A percentile compares a stretch with the other conserved stretches of the same genome.
phyloP scores from a whole-genome alignment of 1,140 invertebrate species.

The Maconellicoccus hirsutus region DNA sequence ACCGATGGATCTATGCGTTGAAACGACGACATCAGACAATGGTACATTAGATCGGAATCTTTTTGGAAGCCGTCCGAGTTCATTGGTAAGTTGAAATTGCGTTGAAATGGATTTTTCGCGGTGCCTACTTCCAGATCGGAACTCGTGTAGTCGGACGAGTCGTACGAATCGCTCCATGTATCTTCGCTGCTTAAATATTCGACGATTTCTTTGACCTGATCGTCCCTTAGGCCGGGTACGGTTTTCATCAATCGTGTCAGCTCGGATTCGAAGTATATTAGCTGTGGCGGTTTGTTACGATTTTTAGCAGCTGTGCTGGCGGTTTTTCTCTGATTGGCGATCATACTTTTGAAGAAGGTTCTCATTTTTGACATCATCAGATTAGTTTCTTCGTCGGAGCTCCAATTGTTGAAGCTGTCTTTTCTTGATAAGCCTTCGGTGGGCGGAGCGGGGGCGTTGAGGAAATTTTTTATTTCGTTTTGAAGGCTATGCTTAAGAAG shows the following conservation, averaged over 20 bases:
- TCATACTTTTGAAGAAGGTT: conserved; percentile 79
- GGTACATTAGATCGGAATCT: conserved; percentile 71
- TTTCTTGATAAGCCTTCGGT: conserved; percentile 49
- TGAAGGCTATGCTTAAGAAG: not conserved
- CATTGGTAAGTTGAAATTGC: conserved; percentile 49
- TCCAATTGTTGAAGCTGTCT: conserved; percentile 87
- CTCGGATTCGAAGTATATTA: conserved; percentile 79
- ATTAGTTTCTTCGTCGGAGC: conserved; percentile 84
- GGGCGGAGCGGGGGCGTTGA: not conserved
- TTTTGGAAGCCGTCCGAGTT: conserved; percentile 34
- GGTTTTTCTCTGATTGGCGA: conserved; percentile 40
- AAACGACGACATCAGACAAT: conserved; percentile 66
- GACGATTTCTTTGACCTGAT: conserved; percentile 80
- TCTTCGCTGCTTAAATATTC: conserved; percentile 84
- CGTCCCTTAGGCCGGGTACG: conserved; percentile 75
- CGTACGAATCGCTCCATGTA: conserved; percentile 83
- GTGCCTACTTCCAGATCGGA: conserved; percentile 63
- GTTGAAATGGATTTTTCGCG: conserved; percentile 56
- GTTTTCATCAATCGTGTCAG: conserved; percentile 82
- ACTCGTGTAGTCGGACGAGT: conserved; percentile 79
- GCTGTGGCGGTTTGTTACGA: conserved; percentile 56
- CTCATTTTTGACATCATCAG: conserved; percentile 90
- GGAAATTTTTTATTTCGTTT: not conserved
- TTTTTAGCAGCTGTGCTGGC: conserved; percentile 27
- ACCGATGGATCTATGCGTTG: conserved; percentile 48